Evolutionary conservation across 2,797 vertebrate genomes (phyloP).

Genomic region (Cryptoprocta ferox): DNA sequence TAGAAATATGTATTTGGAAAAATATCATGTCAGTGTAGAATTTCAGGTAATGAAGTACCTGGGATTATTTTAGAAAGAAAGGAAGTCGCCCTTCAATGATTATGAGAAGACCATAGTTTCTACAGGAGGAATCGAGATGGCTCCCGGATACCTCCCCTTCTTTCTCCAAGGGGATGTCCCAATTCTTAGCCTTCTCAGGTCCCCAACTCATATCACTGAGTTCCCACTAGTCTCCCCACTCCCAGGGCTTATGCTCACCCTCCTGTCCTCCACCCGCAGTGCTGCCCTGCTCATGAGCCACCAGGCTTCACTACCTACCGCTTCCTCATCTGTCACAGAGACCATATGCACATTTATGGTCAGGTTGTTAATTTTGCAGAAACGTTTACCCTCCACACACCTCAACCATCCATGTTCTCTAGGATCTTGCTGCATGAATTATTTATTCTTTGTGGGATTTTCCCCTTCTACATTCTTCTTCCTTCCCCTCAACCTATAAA

Average conservation of each 20-base stretch:
- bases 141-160: neutral
- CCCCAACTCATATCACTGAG: neutral
- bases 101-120: neutral
- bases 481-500: neutral
- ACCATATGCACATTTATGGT: too few relatives aligned
- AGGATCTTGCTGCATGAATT: neutral
- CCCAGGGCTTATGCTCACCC: neutral
- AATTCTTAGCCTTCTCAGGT: neutral
- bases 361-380: neutral
- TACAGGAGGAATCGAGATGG: neutral
- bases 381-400: neutral
- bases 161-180: neutral
- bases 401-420: neutral
- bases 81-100: neutral
- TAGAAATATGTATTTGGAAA: neutral
- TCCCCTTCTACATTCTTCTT: neutral
- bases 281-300: fast-evolving
- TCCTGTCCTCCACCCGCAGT: neutral
- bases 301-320: neutral
- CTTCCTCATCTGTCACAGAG: neutral
- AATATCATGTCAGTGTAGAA: neutral
- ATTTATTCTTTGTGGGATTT: neutral
- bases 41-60: neutral
- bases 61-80: neutral
- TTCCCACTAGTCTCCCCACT: neutral